Base-by-base conservation (phyloP, 2,888 invertebrate species). In the Nephrotoma guestfalica region DNA sequence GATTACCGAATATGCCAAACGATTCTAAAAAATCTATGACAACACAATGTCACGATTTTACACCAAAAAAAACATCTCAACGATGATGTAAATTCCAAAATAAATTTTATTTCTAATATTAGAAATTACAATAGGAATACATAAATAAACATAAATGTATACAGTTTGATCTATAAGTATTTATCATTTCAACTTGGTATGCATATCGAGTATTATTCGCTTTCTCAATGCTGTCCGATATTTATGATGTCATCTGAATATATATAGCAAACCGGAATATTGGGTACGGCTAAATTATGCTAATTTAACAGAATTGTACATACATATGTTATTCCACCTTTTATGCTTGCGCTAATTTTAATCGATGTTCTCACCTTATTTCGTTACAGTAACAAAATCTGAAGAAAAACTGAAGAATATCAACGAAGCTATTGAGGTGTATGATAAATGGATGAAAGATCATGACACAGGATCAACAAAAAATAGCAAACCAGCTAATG, bases 351-450 rank as follows among this genome's bases (percentile, higher is more conserved):
- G 13, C 51, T 57, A 15, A 47, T 11, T 47, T 30, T 30, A 30
- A 30, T 30, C 30, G 2, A 30, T 30, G 30, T 30, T 30, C 30
- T 30, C 30, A 30, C 3, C 47, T 83, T 83, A 30, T 83, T 83
- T 30, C 30, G 30, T 40, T 84, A n/a, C 91, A 93, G 94, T 95
- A 90, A 95, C 95, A 86, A 95, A 94, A 89, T 94, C 95, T 45
- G 94, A 94, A 89, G 94, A 95, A 40, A 95, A 95, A 89, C 91
- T 94, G 87, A 93, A 93, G 89, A 95, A 95, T 89, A 93, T 95
- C 87, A 93, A 93, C 88, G 95, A 94, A 89, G 95, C 95, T 0
- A 93, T 95, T 90, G 93, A 93, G 83, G 93, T 95, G 40, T 95
- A 95, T 89, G 94, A 95, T 90, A 92, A 93, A 87, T 95, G 95